Evolutionary conservation across 2,888 invertebrate genomes (phyloP).

Genomic region (Hydrotaea cyrtoneurina): DNA sequence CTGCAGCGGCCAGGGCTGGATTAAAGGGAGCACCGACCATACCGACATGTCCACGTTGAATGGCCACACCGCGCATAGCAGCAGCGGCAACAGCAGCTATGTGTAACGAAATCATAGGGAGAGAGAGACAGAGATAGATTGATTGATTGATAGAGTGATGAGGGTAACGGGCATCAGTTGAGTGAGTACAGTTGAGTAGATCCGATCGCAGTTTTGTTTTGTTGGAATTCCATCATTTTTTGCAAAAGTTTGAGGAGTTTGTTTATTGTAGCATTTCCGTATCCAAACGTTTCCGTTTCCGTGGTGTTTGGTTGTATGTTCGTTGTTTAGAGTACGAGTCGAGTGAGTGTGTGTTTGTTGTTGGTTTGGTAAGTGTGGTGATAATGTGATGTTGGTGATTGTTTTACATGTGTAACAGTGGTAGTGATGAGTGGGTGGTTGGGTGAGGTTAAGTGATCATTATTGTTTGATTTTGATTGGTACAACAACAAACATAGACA

Average conservation of each 20-base stretch:
- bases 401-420: slow-evolving; percentile 15
- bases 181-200: neutral
- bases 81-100: slow-evolving; percentile 83
- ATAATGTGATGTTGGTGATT: no score
- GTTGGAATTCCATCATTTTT: neutral
- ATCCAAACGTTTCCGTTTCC: slow-evolving; percentile 36
- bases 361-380: neutral
- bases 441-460: slow-evolving; percentile 30
- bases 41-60: slow-evolving; percentile 86
- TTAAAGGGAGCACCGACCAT: slow-evolving; percentile 82
- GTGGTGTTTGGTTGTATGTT: neutral
- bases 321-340: no score
- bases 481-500: slow-evolving; percentile 64
- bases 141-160: neutral
- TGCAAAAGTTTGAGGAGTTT: slow-evolving; percentile 44
- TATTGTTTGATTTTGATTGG: slow-evolving; percentile 36
- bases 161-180: no score
- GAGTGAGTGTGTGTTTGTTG: no score
- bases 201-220: neutral
- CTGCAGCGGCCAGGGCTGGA: slow-evolving; percentile 84
- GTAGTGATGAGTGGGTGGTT: neutral
- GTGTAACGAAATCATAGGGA: slow-evolving; percentile 23
- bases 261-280: slow-evolving; percentile 51
- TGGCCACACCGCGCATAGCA: slow-evolving; percentile 91
- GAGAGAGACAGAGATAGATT: slow-evolving; percentile 37